phyloP scores from a whole-genome alignment of 2,113 vertebrate genomes.

The Plotosus lineatus region DNA sequence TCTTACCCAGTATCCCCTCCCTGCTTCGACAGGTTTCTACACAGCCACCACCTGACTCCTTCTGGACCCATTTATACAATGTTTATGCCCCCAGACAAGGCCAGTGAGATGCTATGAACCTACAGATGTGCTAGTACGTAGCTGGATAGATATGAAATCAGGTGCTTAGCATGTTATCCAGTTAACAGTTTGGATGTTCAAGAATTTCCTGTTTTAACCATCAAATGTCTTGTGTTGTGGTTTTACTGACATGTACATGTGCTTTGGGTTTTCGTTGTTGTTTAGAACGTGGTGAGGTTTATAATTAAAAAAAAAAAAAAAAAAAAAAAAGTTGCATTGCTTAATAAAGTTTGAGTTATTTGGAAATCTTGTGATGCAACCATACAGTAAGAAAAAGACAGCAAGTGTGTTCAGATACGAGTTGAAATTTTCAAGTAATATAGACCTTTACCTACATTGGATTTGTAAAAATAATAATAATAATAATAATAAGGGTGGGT shows the following conservation, averaged over 20 bases:
- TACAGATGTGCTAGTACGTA: constrained; percentile 27
- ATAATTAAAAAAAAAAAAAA: too few relatives aligned
- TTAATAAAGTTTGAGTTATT: constrained; percentile 4
- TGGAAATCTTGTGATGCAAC: constrained; percentile 15
- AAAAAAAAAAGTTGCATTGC: neutral
- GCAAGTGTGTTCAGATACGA: constrained; percentile 36
- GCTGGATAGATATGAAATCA: constrained; percentile 15
- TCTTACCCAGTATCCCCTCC: constrained; percentile 51
- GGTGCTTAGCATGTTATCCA: constrained; percentile 31
- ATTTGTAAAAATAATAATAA: constrained; percentile 35
- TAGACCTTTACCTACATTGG: constrained; percentile 47
- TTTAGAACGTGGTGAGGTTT: too few relatives aligned
- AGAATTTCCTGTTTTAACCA: constrained; percentile 8
- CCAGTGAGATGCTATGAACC: constrained; percentile 59
- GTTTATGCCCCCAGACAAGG: constrained; percentile 63
- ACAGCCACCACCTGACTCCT: constrained; percentile 60
- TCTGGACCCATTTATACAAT: constrained; percentile 56
- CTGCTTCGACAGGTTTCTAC: constrained; percentile 57
- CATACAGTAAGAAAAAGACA: constrained; percentile 15
- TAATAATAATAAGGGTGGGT: neutral
- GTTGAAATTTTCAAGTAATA: constrained; percentile 42
- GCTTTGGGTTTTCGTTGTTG: constrained; percentile 16
- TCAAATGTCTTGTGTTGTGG: constrained; percentile 23
- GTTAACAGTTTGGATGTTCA: constrained; percentile 14
- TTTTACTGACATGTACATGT: constrained; percentile 18